Base-by-base conservation (phyloP, 2,797 vertebrate genomes). In the Streptopelia turtur region DNA sequence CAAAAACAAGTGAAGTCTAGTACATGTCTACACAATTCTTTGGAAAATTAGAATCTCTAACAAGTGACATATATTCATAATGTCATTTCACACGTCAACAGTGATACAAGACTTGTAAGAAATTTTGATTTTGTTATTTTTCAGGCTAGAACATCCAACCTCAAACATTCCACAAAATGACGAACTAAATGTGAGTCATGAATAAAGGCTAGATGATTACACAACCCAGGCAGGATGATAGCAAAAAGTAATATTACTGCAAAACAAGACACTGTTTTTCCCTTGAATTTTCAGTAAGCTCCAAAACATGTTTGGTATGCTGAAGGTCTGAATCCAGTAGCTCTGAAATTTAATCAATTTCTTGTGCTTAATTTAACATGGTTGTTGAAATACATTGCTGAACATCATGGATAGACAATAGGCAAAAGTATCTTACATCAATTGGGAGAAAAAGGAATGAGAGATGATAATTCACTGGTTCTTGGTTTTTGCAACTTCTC, bases 261-360 rank as follows among this genome's bases (percentile, higher is more conserved):
- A 63, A 86, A 64, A 31, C 7, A 59, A 50, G 24, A 31, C 16
- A 27, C 11, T 35, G 7, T 30, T 55, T 55, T 88, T 69, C 30
- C 30, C 69, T 93, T 93, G 71, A 56, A 75, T 82, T 68, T 22
- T 77, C 66, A 76, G 10, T 77, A 93, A 93, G 50, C 5, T 72
- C 20, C 24, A 50, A 65, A 74, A 47, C 25, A 72, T 89, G 20
- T 23, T 76, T 41, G 24, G 17, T 45, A 55, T 4, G 35, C 25
- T 86, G 85, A 89, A 91, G 72, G 27, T 87, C n/a, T n/a, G 72
- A 86, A 87, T 59, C 21, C 70, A 89, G 76, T 84, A 83, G 63
- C 9, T 53, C 13, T 53, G 39, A 85, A 71, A n/a, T 79, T 91
- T 87, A 89, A 65, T 65, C 14, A 43, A 22, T 72, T 95, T 95